Base-by-base conservation (phyloP, 2,797 vertebrate species). In the Leucoraja ocellata region DNA sequence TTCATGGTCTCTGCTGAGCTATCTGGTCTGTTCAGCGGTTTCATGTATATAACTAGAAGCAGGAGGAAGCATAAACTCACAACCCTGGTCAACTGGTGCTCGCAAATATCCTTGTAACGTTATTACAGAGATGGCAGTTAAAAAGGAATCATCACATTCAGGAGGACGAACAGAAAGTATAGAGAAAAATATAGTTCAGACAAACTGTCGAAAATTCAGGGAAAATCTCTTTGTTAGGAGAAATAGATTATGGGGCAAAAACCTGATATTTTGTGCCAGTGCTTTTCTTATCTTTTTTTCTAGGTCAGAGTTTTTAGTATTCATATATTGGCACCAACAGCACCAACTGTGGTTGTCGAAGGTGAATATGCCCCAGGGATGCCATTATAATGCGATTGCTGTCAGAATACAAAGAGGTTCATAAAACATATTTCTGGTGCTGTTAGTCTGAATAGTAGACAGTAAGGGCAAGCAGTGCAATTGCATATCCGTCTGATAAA, bases 321-420 rank as follows among this genome's bases (percentile, higher is more conserved):
- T 92, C 68, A 54, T 92, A 92, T 36, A 74, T 23, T 25, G 71
- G 11, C 39, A 92, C 71, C 54, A 74, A 28, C 23, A 73, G 21
- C 65, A 74, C 39, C 46, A 92, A 28, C 90, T 76, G 68, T 36
- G 76, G 39, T 32, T 73, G 21, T 91, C 11, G 10, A 23, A 54
- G 71, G 90, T 92, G 71, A 74, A 92, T 74, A 74, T 92, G 90
- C 90, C 71, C 54, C 68, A 92, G 39, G 71, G 90, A 71, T 74
- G 71, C 73, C 65, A 92, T 92, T 76, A 76, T 54, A 92, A 74
- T 92, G 90, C 36, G 65, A 36, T 92, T 92, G 71, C 71, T 92
- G 90, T 92, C 71, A 76, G 39, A 92, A 74, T 92, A 71, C 39
- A 92, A 92, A 92, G 36, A 74, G 32, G 54, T 5, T 74, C 11